A percentile compares a stretch with the other conserved stretches of the same genome.
Conservation (phyloP, 2,797 vertebrate genomes). For the Ibycter americanus region DNA sequence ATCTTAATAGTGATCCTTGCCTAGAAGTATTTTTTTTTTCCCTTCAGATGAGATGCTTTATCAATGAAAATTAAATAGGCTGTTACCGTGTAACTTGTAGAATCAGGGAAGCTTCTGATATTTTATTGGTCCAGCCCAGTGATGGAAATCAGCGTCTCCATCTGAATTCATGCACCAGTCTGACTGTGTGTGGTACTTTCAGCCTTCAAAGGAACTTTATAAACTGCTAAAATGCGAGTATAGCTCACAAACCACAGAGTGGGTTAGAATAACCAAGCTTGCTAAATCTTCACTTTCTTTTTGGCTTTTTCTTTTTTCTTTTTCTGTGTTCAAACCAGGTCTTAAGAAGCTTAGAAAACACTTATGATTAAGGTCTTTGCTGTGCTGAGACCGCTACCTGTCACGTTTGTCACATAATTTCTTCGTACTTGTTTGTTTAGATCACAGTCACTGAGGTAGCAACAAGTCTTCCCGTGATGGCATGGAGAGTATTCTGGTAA, state of each 20-base stretch:
- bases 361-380: neutral
- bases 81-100: neutral
- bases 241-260: neutral
- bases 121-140: neutral
- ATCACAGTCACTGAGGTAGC: neutral
- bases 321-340: neutral
- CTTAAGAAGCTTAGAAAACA: neutral
- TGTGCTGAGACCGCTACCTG: neutral
- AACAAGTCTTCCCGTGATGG: neutral
- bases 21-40: neutral
- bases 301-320: neutral
- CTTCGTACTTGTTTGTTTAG: neutral
- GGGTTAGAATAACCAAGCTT: neutral
- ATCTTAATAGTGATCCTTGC: neutral
- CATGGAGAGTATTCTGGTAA: rapidly evolving
- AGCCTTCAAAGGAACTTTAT: neutral
- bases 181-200: neutral
- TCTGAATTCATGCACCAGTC: neutral
- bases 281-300: neutral
- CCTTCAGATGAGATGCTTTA: neutral
- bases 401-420: neutral
- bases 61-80: neutral
- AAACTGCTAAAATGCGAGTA: rapidly evolving
- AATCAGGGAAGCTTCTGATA: neutral
- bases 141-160: neutral